phyloP scores from a whole-genome alignment of 1,140 invertebrate genomes.

The Pemphigus obesinymphae region DNA sequence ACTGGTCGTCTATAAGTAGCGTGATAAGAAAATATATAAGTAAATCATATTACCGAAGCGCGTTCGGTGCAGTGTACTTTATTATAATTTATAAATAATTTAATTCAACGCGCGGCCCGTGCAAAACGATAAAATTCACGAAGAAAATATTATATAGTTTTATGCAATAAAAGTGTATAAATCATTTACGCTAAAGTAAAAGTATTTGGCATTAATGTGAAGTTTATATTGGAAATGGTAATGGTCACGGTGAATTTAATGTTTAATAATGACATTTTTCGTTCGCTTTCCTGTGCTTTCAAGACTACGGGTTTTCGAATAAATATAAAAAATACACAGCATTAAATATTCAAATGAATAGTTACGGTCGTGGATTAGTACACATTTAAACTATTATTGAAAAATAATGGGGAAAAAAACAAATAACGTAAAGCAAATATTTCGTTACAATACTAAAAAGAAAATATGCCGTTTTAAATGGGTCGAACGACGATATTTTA shows the following conservation, averaged over 20 bases:
- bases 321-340: neutral
- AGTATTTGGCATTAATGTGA: neutral
- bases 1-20: neutral
- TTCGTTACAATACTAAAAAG: neutral
- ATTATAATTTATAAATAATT: constrained; percentile 7
- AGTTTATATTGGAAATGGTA: constrained; percentile 34
- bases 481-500: no score
- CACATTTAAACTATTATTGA: neutral
- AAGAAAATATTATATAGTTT: constrained; percentile 27
- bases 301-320: neutral
- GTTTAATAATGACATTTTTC: constrained; percentile 21
- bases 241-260: constrained; percentile 19
- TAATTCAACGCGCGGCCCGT: neutral
- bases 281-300: neutral
- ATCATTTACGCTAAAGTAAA: constrained; percentile 12
- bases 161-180: constrained; percentile 6
- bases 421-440: neutral
- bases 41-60: neutral
- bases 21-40: neutral
- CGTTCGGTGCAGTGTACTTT: neutral
- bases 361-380: neutral
- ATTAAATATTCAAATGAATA: constrained; percentile 8
- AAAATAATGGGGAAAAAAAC: neutral
- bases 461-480: no score
- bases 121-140: constrained; percentile 7